Evolutionary conservation across 1,140 invertebrate species (phyloP).

Genomic region (Pentalonia nigronervosa): DNA sequence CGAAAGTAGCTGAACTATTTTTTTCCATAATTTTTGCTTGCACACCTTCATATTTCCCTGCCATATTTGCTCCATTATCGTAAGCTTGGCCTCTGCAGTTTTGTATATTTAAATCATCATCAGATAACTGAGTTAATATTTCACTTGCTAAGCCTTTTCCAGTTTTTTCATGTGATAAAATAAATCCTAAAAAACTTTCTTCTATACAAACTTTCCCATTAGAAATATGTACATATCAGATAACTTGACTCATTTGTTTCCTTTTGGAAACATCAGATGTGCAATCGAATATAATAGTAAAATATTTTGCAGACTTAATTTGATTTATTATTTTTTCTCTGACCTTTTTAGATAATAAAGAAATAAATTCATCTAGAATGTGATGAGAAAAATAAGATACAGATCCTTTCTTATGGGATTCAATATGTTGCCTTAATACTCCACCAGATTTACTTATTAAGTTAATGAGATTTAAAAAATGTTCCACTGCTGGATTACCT

Average conservation of each 20-base stretch:
- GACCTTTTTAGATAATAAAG: no score
- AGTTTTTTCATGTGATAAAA: slow-evolving; percentile 9
- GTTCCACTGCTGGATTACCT: not conserved
- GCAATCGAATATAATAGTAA: not conserved
- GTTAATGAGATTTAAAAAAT: not conserved
- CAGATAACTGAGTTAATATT: not conserved
- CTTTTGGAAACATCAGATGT: slow-evolving; percentile 57
- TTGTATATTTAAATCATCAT: not conserved
- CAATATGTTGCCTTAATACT: not conserved
- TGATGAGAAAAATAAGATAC: slow-evolving; percentile 13
- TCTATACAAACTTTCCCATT: slow-evolving; percentile 14
- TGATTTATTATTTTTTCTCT: slow-evolving; percentile 1
- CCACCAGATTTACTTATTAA: not conserved
- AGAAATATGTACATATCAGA: not conserved
- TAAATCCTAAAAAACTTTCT: slow-evolving; percentile 7
- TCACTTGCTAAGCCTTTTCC: not conserved
- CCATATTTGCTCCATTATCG: slow-evolving; percentile 21
- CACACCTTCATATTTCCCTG: slow-evolving; percentile 30
- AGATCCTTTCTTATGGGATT: slow-evolving; percentile 7
- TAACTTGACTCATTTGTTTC: slow-evolving; percentile 58
- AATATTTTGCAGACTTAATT: not conserved
- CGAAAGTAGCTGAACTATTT: not conserved
- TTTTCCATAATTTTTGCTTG: slow-evolving; percentile 31
- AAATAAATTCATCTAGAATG: slow-evolving; percentile 24
- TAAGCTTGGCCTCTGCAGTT: slow-evolving; percentile 5